Base-by-base conservation (phyloP, 2,888 invertebrate genomes). In the Phalera bucephala region DNA sequence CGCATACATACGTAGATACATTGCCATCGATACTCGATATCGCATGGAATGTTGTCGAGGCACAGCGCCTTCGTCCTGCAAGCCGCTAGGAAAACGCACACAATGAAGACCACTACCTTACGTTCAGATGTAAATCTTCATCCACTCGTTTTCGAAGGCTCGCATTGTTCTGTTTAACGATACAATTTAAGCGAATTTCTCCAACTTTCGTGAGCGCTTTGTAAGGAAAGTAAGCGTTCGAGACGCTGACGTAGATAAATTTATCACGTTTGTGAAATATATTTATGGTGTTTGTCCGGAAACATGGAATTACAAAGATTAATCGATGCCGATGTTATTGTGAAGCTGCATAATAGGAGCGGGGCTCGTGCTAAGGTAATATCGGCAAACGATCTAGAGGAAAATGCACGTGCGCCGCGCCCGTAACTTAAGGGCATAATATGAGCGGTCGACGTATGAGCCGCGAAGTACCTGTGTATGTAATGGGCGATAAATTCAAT, bases 401-500 rank as follows among this genome's bases (percentile, higher is more conserved):
- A 62, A 60, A 62, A 60, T 63, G 52, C 63, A 59, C 49, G 58
- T 57, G 54, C 58, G 51, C 62, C 52, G 42, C 36, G 42, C 40
- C 52, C 54, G 54, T 70, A 67, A 64, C 54, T 74, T 51, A 65
- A 59, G 49, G 46, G 56, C 31, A 66, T 68, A 70, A 67, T 72
- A 64, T 58, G 68, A 62, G 59, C 55, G 58, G 60, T 55, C 66
- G 62, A 71, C 60, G 68, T 60, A 68, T 66, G 53, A 62, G 59
- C 59, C 62, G 66, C 59, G 64, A 58, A 52, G 65, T n/a, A 27
- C 40, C 51, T 58, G 48, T 41, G 71, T 77, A 79, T 79, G 64
- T 72, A 70, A 75, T 66, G 66, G 58, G 52, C 69, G 75, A 79
- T 80, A 78, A 73, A 72, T 72, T 67, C 63, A 70, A 78, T 79